Conservation (phyloP, 2,113 vertebrate genomes). For the Heptranchias perlo region DNA sequence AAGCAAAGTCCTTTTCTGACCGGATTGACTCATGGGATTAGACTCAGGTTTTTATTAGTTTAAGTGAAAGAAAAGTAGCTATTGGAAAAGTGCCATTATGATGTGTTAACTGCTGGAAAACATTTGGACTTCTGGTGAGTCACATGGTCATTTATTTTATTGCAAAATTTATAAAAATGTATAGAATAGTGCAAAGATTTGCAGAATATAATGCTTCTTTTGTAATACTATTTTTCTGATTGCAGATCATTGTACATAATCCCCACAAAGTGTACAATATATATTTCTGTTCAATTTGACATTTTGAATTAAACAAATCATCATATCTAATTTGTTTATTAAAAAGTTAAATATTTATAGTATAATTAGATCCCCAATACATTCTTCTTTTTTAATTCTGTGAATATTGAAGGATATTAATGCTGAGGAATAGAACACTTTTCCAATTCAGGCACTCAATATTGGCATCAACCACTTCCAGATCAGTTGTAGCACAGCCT, state of each 20-base stretch:
- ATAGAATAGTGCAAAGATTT: background rate
- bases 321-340: background rate
- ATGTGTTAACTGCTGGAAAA: background rate
- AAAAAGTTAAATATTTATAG: background rate
- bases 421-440: background rate
- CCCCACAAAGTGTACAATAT: background rate
- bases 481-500: background rate
- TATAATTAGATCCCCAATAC: background rate
- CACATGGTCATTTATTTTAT: background rate
- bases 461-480: background rate
- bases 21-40: slow-evolving; percentile 32
- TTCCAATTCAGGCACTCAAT: background rate
- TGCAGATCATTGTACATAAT: background rate
- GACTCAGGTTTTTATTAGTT: background rate
- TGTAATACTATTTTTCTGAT: background rate
- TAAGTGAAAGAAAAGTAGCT: slow-evolving; percentile 25
- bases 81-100: slow-evolving; percentile 33
- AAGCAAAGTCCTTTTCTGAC: background rate
- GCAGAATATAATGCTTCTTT: background rate
- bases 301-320: background rate
- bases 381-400: background rate
- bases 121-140: background rate
- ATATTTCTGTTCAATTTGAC: background rate
- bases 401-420: background rate
- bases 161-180: background rate